These are phyloP conservation scores for Esox masquinongy DNA, from an alignment of 2,797 vertebrate species.

Conservation along the genomic window DNA sequence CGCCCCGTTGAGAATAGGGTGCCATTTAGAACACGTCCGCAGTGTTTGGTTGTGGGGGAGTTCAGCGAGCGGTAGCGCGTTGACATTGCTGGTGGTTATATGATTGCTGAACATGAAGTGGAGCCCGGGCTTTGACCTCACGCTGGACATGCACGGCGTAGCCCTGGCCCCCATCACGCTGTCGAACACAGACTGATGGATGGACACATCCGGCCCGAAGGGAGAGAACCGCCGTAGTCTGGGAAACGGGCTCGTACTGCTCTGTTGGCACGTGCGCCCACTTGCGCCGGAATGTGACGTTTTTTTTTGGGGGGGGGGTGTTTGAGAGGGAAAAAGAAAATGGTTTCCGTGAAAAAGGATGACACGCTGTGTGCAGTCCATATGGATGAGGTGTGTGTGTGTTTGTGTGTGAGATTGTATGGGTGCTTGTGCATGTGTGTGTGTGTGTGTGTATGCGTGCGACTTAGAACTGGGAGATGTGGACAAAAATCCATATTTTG, in stretches of 20 bases:
- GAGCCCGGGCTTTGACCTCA: slow-evolving; percentile 63
- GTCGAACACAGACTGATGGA: slow-evolving; percentile 61
- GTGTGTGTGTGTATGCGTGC: not conserved
- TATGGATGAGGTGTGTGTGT: slow-evolving; percentile 19
- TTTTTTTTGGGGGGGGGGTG: not conserved
- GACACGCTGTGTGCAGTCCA: not conserved
- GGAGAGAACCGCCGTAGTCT: slow-evolving; percentile 47
- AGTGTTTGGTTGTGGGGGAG: not conserved
- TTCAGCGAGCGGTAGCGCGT: slow-evolving; percentile 8
- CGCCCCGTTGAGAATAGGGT: not conserved
- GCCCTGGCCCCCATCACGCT: slow-evolving; percentile 60
- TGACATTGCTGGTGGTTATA: slow-evolving; percentile 33
- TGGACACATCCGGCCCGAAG: slow-evolving; percentile 62
- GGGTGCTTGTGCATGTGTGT: not conserved
- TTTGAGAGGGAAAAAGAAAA: not conserved
- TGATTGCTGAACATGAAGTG: slow-evolving; percentile 27
- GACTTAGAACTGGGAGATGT: no score
- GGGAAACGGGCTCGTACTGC: not conserved
- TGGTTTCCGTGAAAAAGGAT: not conserved
- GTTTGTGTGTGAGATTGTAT: not conserved
- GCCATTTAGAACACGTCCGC: not conserved
- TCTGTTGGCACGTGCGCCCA: not conserved
- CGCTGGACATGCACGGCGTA: slow-evolving; percentile 52
- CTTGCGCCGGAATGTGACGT: not conserved
- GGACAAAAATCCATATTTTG: no score